Base-by-base conservation (phyloP, 2,888 invertebrate genomes). In the Zaprionus obscuricornis region DNA sequence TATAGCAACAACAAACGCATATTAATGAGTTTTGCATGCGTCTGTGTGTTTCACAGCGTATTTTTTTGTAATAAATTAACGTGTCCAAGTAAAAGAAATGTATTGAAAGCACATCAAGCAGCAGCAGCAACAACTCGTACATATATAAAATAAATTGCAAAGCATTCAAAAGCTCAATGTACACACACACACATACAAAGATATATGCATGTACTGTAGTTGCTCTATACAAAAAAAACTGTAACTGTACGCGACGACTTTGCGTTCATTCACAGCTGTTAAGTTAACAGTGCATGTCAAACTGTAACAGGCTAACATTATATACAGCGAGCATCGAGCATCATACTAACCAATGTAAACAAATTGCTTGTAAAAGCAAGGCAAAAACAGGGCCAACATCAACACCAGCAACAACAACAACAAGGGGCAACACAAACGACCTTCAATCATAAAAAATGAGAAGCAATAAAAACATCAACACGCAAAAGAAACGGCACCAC, bases 371-470 rank as follows among this genome's bases (percentile, higher is more conserved):
- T 20, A 37, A 52, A 46, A 22, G 31, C 47, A 5, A 29, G 11
- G 8, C 40, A 43, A 43, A 56, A 43, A 34, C 36, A 56, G 42
- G 31, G 54, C 31, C 58, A 34, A 33, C 42, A 45, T n/a, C n/a
- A n/a, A n/a, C n/a, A n/a, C n/a, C n/a, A n/a, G n/a, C n/a, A n/a
- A n/a, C n/a, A n/a, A n/a, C n/a, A n/a, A n/a, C n/a, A n/a, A n/a
- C n/a, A n/a, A n/a, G n/a, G n/a, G n/a, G n/a, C n/a, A n/a, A n/a
- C n/a, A 58, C 45, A 62, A 66, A 66, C 85, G 79, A 84, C 86
- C 86, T 85, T 79, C 86, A 68, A 54, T 79, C 65, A 74, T 81
- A 78, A 79, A 77, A 66, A 66, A 67, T 66, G 45, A 68, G 47
- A 45, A 55, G 74, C 55, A 73, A 72, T 71, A 72, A 66, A 79